Base-by-base conservation (phyloP, 2,797 vertebrate genomes). In the Amphiprion clarkii region DNA sequence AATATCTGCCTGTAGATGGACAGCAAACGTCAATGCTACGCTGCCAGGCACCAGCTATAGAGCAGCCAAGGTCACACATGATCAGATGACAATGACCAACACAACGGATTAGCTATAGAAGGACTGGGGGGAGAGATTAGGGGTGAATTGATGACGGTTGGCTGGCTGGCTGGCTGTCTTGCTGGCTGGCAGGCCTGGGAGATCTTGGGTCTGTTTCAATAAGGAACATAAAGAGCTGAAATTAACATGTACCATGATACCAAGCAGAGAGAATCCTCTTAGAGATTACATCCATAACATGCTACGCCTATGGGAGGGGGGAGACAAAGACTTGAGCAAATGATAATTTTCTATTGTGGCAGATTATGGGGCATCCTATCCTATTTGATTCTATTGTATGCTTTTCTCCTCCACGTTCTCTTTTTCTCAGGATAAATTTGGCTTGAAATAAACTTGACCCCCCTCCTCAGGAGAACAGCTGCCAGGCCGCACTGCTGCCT, bases 191-290 rank as follows among this genome's bases (percentile, higher is more conserved):
- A 67, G 81, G 70, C 62, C 53, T 62, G 63, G 69, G 75, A 88
- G 81, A 87, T 82, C 87, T 67, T 81, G 76, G 87, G 71, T 90
- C 82, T 87, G 88, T 91, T 93, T 90, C 86, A 93, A 85, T 83
- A 74, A 88, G 73, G 83, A 71, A 89, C 78, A 93, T 88, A 93
- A 92, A 91, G 89, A 90, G 74, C 51, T 86, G 88, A 92, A 93
- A 94, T 93, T 83, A 94, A 93, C 91, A 93, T 86, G 87, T 92
- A 82, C 84, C 88, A 90, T 86, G 88, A 90, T 91, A 93, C 75
- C 87, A 89, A 83, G 93, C 90, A 94, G 89, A 80, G 90, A 90
- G 84, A 91, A 93, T 94, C 90, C 88, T 84, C 84, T 92, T 91
- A 93, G 81, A 89, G 92, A 90, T 92, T 92, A 92, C 87, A 93